Conservation (phyloP, 2,888 invertebrate genomes). For the Drosophila flavopinicola region DNA sequence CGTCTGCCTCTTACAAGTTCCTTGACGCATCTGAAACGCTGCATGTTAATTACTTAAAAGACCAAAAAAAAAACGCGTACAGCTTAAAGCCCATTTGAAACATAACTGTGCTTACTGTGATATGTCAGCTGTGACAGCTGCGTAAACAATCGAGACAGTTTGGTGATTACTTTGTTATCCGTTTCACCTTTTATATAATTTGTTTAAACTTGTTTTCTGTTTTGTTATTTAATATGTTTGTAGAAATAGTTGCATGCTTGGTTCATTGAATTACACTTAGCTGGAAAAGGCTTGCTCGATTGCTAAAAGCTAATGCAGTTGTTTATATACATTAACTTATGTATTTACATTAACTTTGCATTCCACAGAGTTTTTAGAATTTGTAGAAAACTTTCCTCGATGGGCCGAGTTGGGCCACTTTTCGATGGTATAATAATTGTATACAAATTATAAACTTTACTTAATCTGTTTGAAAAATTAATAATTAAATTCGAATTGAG, state of each 20-base stretch:
- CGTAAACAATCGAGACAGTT: constrained; percentile 24
- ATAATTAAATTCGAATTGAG: no score
- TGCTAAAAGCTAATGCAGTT: background rate
- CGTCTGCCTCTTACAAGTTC: constrained; percentile 29
- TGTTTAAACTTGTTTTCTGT: constrained; percentile 29
- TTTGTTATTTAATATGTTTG: constrained; percentile 20
- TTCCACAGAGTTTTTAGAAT: no score
- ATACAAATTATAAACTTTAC: no score
- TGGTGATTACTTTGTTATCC: constrained; percentile 28
- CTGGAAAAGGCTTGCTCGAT: background rate
- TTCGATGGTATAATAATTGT: no score
- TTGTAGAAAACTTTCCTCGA: no score
- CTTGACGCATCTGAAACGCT: constrained; percentile 24
- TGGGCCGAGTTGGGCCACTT: no score
- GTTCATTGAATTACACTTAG: constrained; percentile 2
- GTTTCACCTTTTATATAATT: constrained; percentile 51
- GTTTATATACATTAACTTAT: background rate
- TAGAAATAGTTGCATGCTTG: constrained; percentile 5
- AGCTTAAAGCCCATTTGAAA: constrained; percentile 28
- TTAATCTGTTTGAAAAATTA: no score
- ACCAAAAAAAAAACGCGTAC: constrained; percentile 3
- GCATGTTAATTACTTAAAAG: constrained; percentile 32
- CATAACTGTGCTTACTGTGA: constrained; percentile 41
- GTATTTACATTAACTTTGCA: no score
- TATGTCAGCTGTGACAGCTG: constrained; percentile 40